These are phyloP conservation scores for Festucalex cinctus DNA, from an alignment of 2,113 vertebrate species.

Conservation along the genomic window DNA sequence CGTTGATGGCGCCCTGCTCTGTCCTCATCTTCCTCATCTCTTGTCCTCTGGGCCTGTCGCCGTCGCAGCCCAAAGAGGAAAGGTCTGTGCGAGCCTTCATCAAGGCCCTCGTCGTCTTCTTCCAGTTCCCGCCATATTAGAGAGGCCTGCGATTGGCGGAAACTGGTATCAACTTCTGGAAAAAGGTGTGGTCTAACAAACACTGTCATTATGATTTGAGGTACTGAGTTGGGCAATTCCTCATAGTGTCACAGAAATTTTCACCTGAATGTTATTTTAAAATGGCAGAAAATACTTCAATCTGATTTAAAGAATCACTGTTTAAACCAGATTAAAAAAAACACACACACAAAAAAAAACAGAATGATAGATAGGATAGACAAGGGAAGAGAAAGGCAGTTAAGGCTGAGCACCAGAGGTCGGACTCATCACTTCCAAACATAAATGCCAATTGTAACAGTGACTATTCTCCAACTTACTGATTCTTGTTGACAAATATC, in stretches of 20 bases:
- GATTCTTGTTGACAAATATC: neutral
- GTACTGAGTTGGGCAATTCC: neutral
- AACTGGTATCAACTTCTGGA: slow-evolving; percentile 92
- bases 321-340: neutral
- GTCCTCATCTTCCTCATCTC: slow-evolving; percentile 44
- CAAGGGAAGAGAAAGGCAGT: neutral
- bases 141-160: slow-evolving; percentile 99
- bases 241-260: neutral
- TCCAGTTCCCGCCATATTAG: slow-evolving; percentile 99
- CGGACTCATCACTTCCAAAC: neutral
- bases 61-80: slow-evolving; percentile 66
- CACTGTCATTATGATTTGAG: slow-evolving; percentile 16
- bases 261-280: neutral
- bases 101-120: slow-evolving; percentile 81
- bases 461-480: neutral
- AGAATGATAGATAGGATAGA: neutral
- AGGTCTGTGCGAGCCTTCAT: slow-evolving; percentile 60
- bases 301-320: neutral
- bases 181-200: slow-evolving; percentile 60
- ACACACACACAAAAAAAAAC: neutral
- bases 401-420: neutral
- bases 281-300: neutral
- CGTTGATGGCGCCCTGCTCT: slow-evolving; percentile 33
- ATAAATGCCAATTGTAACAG: neutral
- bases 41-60: slow-evolving; percentile 38